A percentile compares a stretch with the other conserved stretches of the same genome.
Evolutionary conservation across 1,140 invertebrate genomes (phyloP).

Genomic region (Diorhabda carinulata): DNA sequence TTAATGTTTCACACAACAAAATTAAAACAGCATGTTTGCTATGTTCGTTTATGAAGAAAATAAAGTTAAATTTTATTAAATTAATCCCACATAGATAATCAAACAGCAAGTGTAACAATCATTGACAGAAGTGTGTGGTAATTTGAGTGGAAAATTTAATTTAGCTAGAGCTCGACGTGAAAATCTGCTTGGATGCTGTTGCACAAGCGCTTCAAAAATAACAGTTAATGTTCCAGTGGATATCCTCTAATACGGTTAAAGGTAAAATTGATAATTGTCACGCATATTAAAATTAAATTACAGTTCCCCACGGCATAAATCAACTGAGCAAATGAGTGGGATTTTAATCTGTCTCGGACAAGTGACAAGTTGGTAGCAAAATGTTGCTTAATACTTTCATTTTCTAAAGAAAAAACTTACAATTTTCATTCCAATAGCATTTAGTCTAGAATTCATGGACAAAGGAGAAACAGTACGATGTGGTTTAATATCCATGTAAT

Average conservation of each 20-base stretch:
- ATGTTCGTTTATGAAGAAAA: no score
- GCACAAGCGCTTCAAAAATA: constrained; percentile 15
- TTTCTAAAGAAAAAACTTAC: background rate
- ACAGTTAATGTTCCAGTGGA: constrained; percentile 14
- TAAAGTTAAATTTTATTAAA: no score
- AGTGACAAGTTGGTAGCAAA: background rate
- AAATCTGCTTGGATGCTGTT: constrained; percentile 1
- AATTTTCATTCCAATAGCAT: background rate
- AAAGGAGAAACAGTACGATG: background rate
- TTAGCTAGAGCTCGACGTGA: constrained; percentile 9
- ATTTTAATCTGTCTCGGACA: background rate
- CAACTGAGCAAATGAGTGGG: background rate
- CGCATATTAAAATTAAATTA: constrained; percentile 18
- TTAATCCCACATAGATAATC: no score
- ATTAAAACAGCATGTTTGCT: no score
- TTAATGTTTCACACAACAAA: no score
- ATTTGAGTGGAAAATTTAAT: constrained; percentile 14
- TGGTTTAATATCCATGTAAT: background rate
- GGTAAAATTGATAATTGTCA: constrained; percentile 18
- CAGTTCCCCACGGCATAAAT: background rate
- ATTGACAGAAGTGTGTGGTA: constrained; percentile 1
- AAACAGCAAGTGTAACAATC: background rate
- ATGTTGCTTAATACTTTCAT: background rate
- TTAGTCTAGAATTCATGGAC: background rate
- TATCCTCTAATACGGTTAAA: constrained; percentile 19